Evolutionary conservation across 2,888 invertebrate species (phyloP), one percentile per base, ranked within the genome.

Genomic region (Hoplodrina ambigua): DNA sequence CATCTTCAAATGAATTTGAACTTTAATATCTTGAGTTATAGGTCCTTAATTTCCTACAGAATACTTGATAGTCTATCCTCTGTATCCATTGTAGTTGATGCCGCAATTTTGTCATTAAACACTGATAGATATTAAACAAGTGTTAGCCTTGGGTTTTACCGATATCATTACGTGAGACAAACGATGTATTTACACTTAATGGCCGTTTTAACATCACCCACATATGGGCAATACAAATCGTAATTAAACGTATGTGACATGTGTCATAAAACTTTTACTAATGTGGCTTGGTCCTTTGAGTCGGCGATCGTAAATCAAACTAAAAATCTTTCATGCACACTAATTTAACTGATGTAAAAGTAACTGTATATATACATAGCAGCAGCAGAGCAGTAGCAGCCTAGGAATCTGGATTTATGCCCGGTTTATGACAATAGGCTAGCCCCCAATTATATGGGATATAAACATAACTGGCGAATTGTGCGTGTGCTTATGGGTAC

Each of bases 171-270:
- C 25, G 33, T 20, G 41, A 8, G 46, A 52, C 52, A 67, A 74
- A 67, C 72, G 15, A 60, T 13, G 44, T 60, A 59, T 58, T 67
- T 67, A 52, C 19, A 53, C 46, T 52, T 44, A 60, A 69, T 50
- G 58, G 56, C 71, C 25, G 20, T 3, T 58, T 41, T 61, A 59
- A 70, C 17, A 60, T 57, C 19, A 13, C 44, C 49, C 57, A 17
- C 11, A 19, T 61, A 76, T 20, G 49, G 63, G 17, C 53, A 64
- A 52, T 46, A 54, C 30, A 69, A 69, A 11, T 55, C 50, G 62
- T 69, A 41, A 65, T 25, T 54, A 59, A 52, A 11, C 37, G 11
- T 19, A 2, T 25, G 25, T 5, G 10, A n/a, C 49, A 46, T 6
- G 55, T 49, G 17, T 19, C 49, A 33, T 72, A 55, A 63, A 70